Evolutionary conservation across 2,888 invertebrate species (phyloP).

Genomic region (Fragum fragum): DNA sequence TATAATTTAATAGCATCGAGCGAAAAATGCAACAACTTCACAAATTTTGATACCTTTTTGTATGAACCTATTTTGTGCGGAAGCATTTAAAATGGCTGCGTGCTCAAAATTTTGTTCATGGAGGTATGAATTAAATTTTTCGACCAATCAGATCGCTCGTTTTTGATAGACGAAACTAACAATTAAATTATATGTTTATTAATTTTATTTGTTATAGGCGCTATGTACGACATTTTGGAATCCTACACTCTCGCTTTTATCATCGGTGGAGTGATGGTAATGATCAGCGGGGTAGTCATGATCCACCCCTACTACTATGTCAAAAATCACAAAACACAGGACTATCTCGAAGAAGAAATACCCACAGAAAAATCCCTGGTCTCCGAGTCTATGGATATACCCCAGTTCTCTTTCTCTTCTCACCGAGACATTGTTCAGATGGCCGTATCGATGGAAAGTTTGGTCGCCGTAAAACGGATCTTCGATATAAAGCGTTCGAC

Average conservation of each 20-base stretch:
- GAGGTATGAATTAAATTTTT: too few species aligned
- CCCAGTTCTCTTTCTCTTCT: constrained; percentile 31
- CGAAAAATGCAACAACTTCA: too few species aligned
- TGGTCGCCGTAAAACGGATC: constrained; percentile 35
- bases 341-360: constrained; percentile 28
- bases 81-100: too few species aligned
- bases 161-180: too few species aligned
- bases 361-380: constrained; percentile 46
- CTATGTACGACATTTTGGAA: constrained; percentile 65
- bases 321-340: constrained; percentile 35
- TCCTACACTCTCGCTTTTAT: constrained; percentile 65
- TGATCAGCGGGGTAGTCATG: constrained; percentile 62
- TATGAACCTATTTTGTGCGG: too few species aligned
- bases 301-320: constrained; percentile 64
- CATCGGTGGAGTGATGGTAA: constrained; percentile 58
- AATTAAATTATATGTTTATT: constrained; percentile 14
- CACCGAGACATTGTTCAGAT: constrained; percentile 51
- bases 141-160: too few species aligned
- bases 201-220: constrained; percentile 56
- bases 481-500: constrained; percentile 43
- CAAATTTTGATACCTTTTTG: too few species aligned
- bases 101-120: too few species aligned
- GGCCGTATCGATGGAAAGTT: constrained; percentile 56
- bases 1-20: too few species aligned
- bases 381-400: constrained; percentile 47